A percentile compares a stretch with the other conserved stretches of the same genome.
Conservation (phyloP, 2,888 invertebrate species). For the Eristalinus aeneus region DNA sequence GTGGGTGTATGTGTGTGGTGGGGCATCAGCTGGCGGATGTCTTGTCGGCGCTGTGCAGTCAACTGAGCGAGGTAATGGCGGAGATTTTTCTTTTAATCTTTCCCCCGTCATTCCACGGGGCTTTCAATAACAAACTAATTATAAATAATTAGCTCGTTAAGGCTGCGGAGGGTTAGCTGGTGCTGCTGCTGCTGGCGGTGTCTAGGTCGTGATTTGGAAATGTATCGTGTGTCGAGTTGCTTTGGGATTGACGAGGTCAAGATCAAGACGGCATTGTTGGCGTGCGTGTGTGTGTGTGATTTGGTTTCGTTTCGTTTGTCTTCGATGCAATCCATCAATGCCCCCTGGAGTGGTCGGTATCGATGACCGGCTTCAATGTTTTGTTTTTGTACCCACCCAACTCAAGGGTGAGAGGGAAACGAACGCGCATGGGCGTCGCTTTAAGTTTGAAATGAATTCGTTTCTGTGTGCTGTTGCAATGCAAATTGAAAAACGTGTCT, state of each 20-base stretch:
- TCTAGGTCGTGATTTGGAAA: constrained; percentile 31
- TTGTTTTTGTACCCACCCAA: neutral
- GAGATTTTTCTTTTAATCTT: constrained; percentile 45
- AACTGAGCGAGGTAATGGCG: constrained; percentile 38
- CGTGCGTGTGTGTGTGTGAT: neutral
- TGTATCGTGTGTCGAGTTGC: neutral
- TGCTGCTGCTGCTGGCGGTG: neutral
- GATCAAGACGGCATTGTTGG: constrained; percentile 13
- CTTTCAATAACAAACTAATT: constrained; percentile 67
- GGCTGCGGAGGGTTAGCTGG: constrained; percentile 17
- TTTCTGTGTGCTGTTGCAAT: neutral
- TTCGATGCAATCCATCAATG: neutral
- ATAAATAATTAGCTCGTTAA: constrained; percentile 66
- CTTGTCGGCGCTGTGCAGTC: constrained; percentile 22
- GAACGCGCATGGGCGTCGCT: neutral
- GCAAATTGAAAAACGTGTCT: neutral
- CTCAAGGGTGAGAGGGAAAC: neutral
- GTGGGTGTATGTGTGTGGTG: constrained; percentile 10
- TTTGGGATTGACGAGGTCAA: constrained; percentile 52
- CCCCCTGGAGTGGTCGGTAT: neutral
- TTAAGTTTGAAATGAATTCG: neutral
- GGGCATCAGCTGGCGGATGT: neutral
- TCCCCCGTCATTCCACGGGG: neutral
- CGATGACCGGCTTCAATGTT: neutral
- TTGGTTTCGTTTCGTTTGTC: neutral